Base-by-base conservation (phyloP, 2,113 vertebrate genomes). In the Rousettus leschenaultii region DNA sequence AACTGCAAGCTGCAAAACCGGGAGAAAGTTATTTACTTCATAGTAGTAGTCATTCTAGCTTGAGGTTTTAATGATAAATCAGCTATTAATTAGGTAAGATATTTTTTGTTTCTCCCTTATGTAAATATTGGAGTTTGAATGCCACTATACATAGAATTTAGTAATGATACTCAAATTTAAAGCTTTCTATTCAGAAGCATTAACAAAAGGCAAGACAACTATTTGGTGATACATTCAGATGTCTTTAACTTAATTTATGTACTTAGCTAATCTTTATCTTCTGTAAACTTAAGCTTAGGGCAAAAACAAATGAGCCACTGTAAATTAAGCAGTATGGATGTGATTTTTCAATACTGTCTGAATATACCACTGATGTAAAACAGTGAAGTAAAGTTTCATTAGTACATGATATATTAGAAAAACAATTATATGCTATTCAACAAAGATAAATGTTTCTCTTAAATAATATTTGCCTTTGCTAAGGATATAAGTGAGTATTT, bases 361-460 rank as follows among this genome's bases (percentile, higher is more conserved):
- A 61, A 30, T 83, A 43, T 87, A 73, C 68, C 19, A 75, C 4
- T 35, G 57, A 96, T 75, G 18, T 82, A 77, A 86, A 96, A 65
- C 22, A 94, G 48, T 66, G 51, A 87, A 78, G 57, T 77, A 89
- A 12, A 74, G 7, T 94, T 63, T 91, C 75, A 91, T 96, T 95
- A 92, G 16, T 14, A 66, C 51, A 70, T 92, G 77, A 57, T 97
- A 30, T 96, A 91, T 97, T 84, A 66, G 77, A 51, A 93, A 75
- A 97, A 73, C 55, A 86, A 51, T 97, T 97, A 63, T 6, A 73
- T 48, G 16, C 48, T 94, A 43, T 51, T 59, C 3, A 86, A 57
- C 94, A 83, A 65, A 43, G 45, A 12, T 43, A 96, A 96, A 95
- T 90, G 15, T 90, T 55, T 95, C 45, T 95, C 12, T 96, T 92